Evolutionary conservation across 1,140 invertebrate species (phyloP).

Genomic region (Phthorimaea operculella): DNA sequence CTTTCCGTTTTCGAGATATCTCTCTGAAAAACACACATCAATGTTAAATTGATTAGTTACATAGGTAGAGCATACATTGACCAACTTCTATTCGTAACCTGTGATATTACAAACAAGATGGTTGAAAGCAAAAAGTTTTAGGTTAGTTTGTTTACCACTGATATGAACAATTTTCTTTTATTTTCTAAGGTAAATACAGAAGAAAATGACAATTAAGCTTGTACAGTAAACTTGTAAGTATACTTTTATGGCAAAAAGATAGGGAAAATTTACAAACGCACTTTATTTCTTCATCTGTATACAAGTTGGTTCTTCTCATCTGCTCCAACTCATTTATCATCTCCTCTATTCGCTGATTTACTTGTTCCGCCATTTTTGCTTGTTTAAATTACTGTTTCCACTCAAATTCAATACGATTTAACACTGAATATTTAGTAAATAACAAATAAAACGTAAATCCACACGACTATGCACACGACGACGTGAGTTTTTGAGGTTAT

Average conservation of each 20-base stretch:
- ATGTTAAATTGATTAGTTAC: background rate
- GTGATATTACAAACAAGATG: too few relatives aligned
- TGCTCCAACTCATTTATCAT: constrained; percentile 79
- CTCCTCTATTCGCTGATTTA: constrained; percentile 76
- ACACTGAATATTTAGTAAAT: constrained; percentile 2
- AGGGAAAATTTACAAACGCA: constrained; percentile 31
- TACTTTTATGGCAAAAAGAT: background rate
- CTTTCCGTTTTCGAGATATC: constrained; percentile 75
- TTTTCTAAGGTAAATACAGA: too few relatives aligned
- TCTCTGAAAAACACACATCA: constrained; percentile 59
- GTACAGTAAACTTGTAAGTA: too few relatives aligned
- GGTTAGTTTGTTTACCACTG: too few relatives aligned
- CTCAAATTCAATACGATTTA: constrained; percentile 11
- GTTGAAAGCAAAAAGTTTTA: too few relatives aligned
- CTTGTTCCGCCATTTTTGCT: constrained; percentile 78
- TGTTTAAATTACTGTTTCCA: constrained; percentile 14
- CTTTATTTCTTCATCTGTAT: constrained; percentile 76
- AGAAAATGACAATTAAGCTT: too few relatives aligned
- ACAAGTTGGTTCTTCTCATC: constrained; percentile 76
- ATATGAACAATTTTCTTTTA: too few relatives aligned
- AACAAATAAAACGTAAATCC: constrained; percentile 7
- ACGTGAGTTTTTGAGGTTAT: constrained; percentile 10
- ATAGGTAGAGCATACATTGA: too few relatives aligned
- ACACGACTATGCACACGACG: background rate
- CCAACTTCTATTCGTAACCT: too few relatives aligned